Evolutionary conservation across 2,113 vertebrate genomes (phyloP).

Genomic region (Epinephelus cyanopodus): DNA sequence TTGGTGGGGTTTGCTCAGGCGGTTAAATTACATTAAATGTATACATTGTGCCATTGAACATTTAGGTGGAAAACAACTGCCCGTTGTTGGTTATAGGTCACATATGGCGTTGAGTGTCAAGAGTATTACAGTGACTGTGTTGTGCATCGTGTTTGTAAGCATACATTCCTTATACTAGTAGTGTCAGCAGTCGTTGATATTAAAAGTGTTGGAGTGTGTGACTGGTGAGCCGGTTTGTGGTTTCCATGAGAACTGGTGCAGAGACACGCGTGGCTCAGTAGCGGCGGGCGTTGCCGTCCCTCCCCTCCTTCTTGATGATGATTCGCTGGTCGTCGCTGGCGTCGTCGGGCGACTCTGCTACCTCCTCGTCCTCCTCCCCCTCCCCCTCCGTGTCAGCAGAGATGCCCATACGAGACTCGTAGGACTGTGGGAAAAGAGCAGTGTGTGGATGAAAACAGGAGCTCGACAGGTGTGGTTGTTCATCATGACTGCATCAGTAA

Average conservation of each 20-base stretch:
- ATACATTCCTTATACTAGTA: conserved; percentile 87
- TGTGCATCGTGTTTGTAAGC: conserved; percentile 81
- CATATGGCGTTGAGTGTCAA: conserved; percentile 72
- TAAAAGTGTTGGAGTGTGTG: conserved; percentile 79
- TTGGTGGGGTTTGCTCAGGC: conserved; percentile 74
- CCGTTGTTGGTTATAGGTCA: conserved; percentile 76
- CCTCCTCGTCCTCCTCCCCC: conserved; percentile 90
- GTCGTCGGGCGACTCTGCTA: conserved; percentile 88
- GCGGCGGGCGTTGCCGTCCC: conserved; percentile 84
- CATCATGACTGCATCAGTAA: background rate
- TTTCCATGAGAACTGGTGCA: conserved; percentile 74
- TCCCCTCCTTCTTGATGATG: conserved; percentile 87
- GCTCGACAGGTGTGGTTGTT: background rate
- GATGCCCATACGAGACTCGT: conserved; percentile 85
- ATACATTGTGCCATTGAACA: conserved; percentile 84
- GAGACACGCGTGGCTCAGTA: conserved; percentile 83
- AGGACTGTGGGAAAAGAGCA: conserved; percentile 74
- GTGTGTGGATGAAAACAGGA: background rate
- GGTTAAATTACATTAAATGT: conserved; percentile 76
- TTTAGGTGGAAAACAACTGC: conserved; percentile 77
- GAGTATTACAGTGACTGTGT: conserved; percentile 76
- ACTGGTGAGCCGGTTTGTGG: conserved; percentile 70
- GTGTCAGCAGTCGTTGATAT: conserved; percentile 79
- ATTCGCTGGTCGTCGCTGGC: conserved; percentile 88
- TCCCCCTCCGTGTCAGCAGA: conserved; percentile 81